phyloP scores from a whole-genome alignment of 2,113 vertebrate species.

The Morone saxatilis region DNA sequence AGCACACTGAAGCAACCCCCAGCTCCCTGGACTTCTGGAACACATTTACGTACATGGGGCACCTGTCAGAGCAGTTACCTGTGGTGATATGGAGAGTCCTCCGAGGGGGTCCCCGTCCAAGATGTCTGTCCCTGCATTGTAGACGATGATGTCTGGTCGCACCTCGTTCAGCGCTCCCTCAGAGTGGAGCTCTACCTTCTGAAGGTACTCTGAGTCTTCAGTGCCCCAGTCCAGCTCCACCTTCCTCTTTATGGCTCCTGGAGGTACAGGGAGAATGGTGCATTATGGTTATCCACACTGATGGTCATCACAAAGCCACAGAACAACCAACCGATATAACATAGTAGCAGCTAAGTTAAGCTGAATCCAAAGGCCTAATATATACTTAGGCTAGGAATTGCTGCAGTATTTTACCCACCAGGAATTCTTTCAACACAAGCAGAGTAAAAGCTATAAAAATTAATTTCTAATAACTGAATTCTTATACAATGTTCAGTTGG shows the following conservation, averaged over 20 bases:
- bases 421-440: background rate
- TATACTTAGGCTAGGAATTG: background rate
- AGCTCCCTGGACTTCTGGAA: too few species aligned
- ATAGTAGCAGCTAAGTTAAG: background rate
- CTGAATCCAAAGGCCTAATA: background rate
- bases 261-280: background rate
- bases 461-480: background rate
- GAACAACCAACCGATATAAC: background rate
- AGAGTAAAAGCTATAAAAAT: background rate
- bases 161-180: conserved; percentile 89
- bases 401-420: background rate
- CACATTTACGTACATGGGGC: background rate
- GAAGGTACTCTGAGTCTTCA: conserved; percentile 92
- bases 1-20: too few species aligned
- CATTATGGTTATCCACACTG: background rate
- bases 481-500: background rate
- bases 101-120: conserved; percentile 94
- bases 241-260: conserved; percentile 93
- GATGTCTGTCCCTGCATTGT: conserved; percentile 95
- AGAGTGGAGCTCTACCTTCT: conserved; percentile 89
- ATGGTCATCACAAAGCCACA: background rate
- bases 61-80: conserved; percentile 80
- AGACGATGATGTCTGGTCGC: conserved; percentile 89
- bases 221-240: conserved; percentile 97
- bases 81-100: conserved; percentile 93